Conservation (phyloP, 2,797 vertebrate species). For the Neosalanx taihuensis region DNA sequence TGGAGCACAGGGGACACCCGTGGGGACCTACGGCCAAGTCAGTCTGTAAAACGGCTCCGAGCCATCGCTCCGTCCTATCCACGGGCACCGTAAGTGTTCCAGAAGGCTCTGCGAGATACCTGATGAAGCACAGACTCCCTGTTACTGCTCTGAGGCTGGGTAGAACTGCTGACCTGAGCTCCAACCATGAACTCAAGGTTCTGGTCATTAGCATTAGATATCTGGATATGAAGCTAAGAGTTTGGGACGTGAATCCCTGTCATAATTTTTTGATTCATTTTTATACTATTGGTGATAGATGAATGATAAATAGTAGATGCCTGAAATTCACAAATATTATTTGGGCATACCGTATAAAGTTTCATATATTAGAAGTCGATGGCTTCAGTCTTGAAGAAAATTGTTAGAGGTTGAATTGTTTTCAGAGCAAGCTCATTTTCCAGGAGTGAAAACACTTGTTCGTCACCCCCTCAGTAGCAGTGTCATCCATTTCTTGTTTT, state of each 20-base stretch:
- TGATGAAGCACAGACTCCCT: conserved; percentile 29
- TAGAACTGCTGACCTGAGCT: conserved; percentile 31
- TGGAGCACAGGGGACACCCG: conserved; percentile 62
- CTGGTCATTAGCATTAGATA: neutral
- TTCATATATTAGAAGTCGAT: too few relatives aligned
- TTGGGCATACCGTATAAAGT: neutral
- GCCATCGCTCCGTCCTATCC: conserved; percentile 81
- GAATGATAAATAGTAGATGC: neutral
- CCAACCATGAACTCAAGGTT: neutral
- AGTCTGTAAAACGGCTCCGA: conserved; percentile 79
- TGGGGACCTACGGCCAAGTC: conserved; percentile 77
- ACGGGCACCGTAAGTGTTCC: conserved; percentile 86
- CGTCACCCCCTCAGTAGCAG: conserved; percentile 27
- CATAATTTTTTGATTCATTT: neutral
- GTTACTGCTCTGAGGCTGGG: conserved; percentile 45
- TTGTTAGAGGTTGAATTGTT: conserved; percentile 1
- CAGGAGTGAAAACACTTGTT: conserved; percentile 26
- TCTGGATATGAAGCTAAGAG: neutral
- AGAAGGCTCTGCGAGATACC: conserved; percentile 34
- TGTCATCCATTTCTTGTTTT: conserved; percentile 33
- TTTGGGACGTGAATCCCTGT: neutral
- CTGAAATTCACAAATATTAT: neutral
- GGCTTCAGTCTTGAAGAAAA: neutral
- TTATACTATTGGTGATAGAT: neutral
- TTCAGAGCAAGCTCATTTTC: conserved; percentile 34